phyloP scores from a whole-genome alignment of 1,140 invertebrate species.

The Pteromalus puparum region DNA sequence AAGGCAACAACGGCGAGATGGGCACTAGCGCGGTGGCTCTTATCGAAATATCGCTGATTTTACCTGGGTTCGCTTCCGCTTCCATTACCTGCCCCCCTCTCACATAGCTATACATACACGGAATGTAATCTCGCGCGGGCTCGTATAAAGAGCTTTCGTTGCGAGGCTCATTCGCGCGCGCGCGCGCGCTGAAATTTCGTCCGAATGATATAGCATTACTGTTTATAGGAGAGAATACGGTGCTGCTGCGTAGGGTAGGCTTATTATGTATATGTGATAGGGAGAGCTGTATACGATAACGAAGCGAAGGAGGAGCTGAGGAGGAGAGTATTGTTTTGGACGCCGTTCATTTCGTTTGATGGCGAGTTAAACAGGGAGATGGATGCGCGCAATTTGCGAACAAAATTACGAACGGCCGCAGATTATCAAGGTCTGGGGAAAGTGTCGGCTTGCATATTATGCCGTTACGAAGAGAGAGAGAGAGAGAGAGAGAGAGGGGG shows the following conservation, averaged over 20 bases:
- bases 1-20: constrained; percentile 1
- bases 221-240: constrained; percentile 14
- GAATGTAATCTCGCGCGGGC: constrained; percentile 22
- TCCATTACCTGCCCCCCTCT: neutral
- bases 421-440: neutral
- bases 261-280: constrained; percentile 9
- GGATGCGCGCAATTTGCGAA: neutral
- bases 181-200: constrained; percentile 23
- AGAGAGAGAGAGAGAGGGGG: too few species aligned
- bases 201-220: constrained; percentile 25
- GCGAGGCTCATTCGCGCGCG: neutral
- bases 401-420: neutral
- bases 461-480: neutral
- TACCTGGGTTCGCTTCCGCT: constrained; percentile 23
- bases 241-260: neutral
- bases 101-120: neutral
- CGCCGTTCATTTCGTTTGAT: constrained; percentile 36
- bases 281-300: constrained; percentile 1
- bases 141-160: neutral
- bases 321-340: neutral
- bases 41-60: constrained; percentile 50
- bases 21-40: constrained; percentile 4
- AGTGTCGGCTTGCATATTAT: neutral
- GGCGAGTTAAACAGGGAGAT: neutral
- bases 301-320: neutral